Evolutionary conservation across 1,140 invertebrate genomes (phyloP), one percentile per base, ranked within the genome.

Genomic region (Drosophila tristis): DNA sequence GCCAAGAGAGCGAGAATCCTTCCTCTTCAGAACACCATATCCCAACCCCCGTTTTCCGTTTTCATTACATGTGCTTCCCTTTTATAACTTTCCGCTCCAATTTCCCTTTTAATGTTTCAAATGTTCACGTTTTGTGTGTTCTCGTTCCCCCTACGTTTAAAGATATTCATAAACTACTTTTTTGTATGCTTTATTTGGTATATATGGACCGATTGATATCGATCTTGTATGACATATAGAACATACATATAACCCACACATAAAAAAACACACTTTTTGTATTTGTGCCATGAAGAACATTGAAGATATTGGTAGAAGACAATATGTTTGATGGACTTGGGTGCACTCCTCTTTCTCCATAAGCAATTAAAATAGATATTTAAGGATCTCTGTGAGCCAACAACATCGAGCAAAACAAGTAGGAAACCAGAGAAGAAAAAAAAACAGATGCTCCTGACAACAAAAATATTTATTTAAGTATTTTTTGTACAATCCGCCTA

Each of bases 141-240:
- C 31, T 2, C 20, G 20, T 20, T 20, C 31, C 35, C 35, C 9
- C 35, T 2, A 1, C 11, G 35, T 44, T 53, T 53, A 54, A 29
- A 44, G 42, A 13, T 11, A 39, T 39, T 39, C 11, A 39, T 67
- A 49, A 43, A 50, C 29, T 4, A 68, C 25, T 9, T 45, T 51
- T 51, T 70, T 75, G 82, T 79, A 67, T 73, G 64, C 84, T 89
- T 82, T 87, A 79, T 76, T 57, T 73, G 84, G 78, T 60, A 82
- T 67, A 87, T 48, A n/a, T 23, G 20, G 13, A 2, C 1, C 2
- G 11, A 13, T 39, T 11, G 11, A 39, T 39, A 13, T 13, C 11
- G 11, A 11, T 3, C 15, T 16, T 31, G 39, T 71, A 63, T 89
- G 58, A 84, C 82, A 82, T 35, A 62, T 87, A 82, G 70, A 87